A percentile compares a stretch with the other conserved stretches of the same genome.
These are phyloP conservation scores for Eueremaeus valkanovi DNA, from an alignment of 2,888 invertebrate species.

Conservation along the genomic window DNA sequence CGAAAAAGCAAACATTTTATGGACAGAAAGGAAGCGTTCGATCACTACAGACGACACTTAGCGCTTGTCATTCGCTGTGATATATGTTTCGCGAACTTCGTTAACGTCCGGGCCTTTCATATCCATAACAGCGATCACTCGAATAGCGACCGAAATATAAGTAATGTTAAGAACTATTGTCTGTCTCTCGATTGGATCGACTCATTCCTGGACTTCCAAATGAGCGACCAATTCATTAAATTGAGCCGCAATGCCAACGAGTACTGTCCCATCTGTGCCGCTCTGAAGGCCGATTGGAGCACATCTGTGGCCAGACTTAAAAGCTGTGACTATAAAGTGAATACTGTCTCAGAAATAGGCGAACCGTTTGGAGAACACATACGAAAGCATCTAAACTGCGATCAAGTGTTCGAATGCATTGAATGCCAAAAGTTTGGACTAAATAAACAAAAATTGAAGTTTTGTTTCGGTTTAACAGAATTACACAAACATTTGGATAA, in stretches of 20 bases:
- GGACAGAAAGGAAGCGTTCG: neutral
- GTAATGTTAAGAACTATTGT: neutral
- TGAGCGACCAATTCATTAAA: neutral
- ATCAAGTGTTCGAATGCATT: neutral
- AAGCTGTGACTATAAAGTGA: too few relatives aligned
- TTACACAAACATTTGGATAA: neutral
- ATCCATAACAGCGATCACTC: neutral
- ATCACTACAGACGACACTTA: neutral
- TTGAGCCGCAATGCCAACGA: neutral
- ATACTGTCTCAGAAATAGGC: neutral
- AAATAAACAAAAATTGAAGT: neutral
- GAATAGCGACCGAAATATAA: neutral
- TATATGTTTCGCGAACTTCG: neutral
- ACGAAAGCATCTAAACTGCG: neutral
- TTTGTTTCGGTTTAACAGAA: neutral
- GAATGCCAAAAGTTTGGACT: neutral
- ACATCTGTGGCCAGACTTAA: neutral
- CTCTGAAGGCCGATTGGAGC: neutral
- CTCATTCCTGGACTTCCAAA: constrained; percentile 1
- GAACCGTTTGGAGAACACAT: neutral
- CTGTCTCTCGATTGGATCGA: neutral
- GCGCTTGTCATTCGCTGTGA: neutral
- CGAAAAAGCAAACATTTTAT: neutral
- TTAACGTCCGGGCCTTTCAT: neutral
- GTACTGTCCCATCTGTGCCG: neutral